phyloP scores from a whole-genome alignment of 2,797 vertebrate genomes.

The Podarcis siculus region DNA sequence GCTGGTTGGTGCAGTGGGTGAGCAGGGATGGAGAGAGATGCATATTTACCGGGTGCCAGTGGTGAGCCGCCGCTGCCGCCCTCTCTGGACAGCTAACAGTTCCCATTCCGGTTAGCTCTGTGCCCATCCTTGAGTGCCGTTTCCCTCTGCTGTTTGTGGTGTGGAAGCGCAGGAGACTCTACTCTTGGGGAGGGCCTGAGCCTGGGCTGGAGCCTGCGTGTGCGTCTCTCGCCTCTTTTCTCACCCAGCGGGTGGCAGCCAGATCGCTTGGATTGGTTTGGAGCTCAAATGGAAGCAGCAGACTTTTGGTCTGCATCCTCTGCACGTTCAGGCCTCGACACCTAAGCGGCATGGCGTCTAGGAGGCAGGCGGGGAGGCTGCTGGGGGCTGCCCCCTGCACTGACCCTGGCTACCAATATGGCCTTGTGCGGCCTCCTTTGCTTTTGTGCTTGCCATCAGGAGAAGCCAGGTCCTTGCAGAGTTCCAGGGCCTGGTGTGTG shows the following conservation, averaged over 20 bases:
- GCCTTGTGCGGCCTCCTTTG: not conserved
- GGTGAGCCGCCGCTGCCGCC: not conserved
- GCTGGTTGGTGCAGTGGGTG: rapidly evolving
- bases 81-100: not conserved
- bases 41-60: rapidly evolving
- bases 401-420: not conserved
- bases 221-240: no score
- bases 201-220: rapidly evolving
- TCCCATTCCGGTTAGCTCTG: rapidly evolving
- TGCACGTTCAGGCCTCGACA: no score
- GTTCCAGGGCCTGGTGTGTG: no score
- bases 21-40: rapidly evolving
- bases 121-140: not conserved
- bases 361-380: not conserved
- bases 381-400: not conserved
- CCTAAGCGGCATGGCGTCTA: not conserved
- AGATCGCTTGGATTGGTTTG: not conserved
- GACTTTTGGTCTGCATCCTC: not conserved
- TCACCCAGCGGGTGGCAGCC: no score
- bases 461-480: no score
- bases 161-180: not conserved
- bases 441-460: no score
- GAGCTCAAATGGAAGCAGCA: not conserved
- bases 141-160: not conserved
- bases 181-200: not conserved